Conservation (phyloP, 2,888 invertebrate genomes). For the Cataglyphis livida region DNA sequence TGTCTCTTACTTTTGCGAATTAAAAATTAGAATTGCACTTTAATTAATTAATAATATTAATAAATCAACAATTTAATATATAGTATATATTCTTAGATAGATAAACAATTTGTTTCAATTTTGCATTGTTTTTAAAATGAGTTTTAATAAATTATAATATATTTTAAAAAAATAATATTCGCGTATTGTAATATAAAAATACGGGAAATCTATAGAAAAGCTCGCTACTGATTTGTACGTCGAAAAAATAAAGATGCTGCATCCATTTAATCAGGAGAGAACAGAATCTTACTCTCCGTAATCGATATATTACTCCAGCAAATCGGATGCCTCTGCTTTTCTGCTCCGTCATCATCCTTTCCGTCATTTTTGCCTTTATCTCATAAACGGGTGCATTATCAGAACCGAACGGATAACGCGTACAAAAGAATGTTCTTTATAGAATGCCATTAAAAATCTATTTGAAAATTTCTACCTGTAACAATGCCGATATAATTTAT, state of each 20-base stretch:
- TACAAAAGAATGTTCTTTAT: slow-evolving; percentile 21
- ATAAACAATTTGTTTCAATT: background rate
- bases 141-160: background rate
- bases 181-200: background rate
- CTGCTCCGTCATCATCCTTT: background rate
- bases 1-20: too few relatives aligned
- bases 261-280: background rate
- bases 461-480: slow-evolving; percentile 18
- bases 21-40: background rate
- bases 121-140: background rate
- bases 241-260: background rate
- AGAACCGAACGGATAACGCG: background rate
- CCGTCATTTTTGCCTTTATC: slow-evolving; percentile 11
- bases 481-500: slow-evolving; percentile 18
- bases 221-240: background rate
- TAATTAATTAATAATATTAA: slow-evolving; percentile 13
- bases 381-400: slow-evolving; percentile 4
- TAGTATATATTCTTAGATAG: background rate
- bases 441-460: slow-evolving; percentile 16
- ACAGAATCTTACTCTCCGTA: background rate
- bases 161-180: background rate
- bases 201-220: background rate
- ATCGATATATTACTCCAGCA: slow-evolving; percentile 8
- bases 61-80: background rate
- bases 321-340: background rate